Conservation (phyloP, 2,797 vertebrate genomes). For the Lithobates pipiens region DNA sequence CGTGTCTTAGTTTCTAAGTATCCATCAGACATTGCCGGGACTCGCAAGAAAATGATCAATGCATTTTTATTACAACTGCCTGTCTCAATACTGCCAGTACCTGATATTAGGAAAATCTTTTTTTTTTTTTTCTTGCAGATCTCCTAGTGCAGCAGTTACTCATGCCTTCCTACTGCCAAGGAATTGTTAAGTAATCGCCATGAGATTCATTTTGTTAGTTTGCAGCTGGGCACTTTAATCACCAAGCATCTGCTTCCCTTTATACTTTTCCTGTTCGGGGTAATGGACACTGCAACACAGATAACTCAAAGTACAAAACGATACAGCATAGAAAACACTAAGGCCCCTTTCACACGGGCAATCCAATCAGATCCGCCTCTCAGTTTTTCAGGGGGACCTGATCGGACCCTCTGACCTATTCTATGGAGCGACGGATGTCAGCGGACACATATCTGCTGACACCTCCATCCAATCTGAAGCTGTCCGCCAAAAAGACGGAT, state of each 20-base stretch:
- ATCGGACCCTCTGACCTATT: too few species aligned
- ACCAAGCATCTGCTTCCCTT: slow-evolving; percentile 74
- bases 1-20: too few species aligned
- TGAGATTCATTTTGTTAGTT: slow-evolving; percentile 73
- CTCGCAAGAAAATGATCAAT: slow-evolving; percentile 68
- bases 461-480: too few species aligned
- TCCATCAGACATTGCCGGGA: slow-evolving; percentile 65
- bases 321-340: too few species aligned
- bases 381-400: too few species aligned
- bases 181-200: slow-evolving; percentile 76
- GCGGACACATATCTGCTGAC: too few species aligned
- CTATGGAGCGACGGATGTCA: too few species aligned
- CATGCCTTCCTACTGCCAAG: slow-evolving; percentile 72
- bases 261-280: slow-evolving; percentile 18
- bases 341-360: too few species aligned
- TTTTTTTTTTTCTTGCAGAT: slow-evolving; percentile 63
- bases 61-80: slow-evolving; percentile 70
- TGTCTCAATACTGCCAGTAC: slow-evolving; percentile 68
- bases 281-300: slow-evolving; percentile 9
- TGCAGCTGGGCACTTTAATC: slow-evolving; percentile 74
- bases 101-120: slow-evolving; percentile 66
- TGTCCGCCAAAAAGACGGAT: too few species aligned
- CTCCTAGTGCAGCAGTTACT: slow-evolving; percentile 68
- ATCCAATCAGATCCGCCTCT: too few species aligned
- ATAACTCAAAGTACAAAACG: not conserved